phyloP scores from a whole-genome alignment of 2,797 vertebrate species.

The Xenentodon cancila region DNA sequence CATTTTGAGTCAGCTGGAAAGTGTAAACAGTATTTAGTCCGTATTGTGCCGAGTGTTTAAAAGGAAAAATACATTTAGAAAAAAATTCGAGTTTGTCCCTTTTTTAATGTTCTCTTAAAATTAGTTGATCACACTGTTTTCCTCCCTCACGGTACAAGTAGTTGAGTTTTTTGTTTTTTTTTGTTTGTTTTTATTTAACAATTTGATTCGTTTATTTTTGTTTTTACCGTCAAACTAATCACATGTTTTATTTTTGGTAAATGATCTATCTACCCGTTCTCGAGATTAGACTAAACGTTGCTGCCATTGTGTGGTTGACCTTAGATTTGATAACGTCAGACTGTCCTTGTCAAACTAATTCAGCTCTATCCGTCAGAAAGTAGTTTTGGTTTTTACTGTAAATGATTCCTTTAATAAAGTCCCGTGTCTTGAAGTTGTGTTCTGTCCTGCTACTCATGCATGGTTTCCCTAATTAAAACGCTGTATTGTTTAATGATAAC shows the following conservation, averaged over 20 bases:
- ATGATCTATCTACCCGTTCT: neutral
- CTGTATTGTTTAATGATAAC: conserved; percentile 23
- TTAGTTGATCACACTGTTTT: neutral
- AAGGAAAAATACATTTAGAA: no score
- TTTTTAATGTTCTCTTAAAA: neutral
- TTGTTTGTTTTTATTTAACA: neutral
- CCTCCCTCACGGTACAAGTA: no score
- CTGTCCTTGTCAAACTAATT: no score
- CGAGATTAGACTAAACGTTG: no score
- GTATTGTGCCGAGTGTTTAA: neutral
- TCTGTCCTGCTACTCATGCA: neutral
- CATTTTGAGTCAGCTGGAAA: conserved; percentile 34
- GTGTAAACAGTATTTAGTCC: conserved; percentile 32
- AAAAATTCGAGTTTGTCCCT: neutral
- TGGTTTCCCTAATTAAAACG: neutral
- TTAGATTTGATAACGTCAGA: no score
- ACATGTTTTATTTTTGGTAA: no score
- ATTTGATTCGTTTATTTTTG: no score
- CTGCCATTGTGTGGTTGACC: no score
- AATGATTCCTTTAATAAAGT: neutral
- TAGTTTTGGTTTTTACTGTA: no score
- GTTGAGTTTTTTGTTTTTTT: no score
- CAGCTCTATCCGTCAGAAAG: no score
- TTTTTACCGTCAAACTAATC: no score
- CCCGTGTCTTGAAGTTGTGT: neutral